phyloP scores from a whole-genome alignment of 2,113 vertebrate species.

The Ammodramus savannarum region DNA sequence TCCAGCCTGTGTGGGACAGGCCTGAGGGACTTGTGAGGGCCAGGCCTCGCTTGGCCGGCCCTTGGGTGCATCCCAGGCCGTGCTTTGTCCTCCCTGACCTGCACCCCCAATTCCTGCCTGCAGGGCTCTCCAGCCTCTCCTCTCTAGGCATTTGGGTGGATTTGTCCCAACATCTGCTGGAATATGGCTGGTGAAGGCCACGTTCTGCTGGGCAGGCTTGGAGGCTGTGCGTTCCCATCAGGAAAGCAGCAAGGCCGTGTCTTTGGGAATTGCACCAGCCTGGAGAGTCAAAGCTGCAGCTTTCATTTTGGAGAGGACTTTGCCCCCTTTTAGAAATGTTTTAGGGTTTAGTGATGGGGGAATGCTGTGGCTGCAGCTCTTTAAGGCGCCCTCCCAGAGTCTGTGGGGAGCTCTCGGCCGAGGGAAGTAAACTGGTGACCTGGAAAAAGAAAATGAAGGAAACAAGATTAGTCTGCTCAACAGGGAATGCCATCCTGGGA shows the following conservation, averaged over 20 bases:
- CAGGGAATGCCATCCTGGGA: not conserved
- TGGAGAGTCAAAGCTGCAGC: not conserved
- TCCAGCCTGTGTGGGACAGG: not conserved
- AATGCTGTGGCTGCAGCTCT: not conserved
- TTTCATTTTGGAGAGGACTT: not conserved
- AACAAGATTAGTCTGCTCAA: not conserved
- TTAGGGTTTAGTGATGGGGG: not conserved
- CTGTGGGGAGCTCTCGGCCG: accelerated
- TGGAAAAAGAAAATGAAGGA: conserved; percentile 22
- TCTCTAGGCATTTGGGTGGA: accelerated
- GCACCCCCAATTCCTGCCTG: not conserved
- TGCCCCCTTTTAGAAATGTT: not conserved
- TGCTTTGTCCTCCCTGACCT: not conserved
- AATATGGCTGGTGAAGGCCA: not conserved
- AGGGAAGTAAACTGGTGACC: conserved; percentile 1
- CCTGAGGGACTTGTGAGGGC: no score
- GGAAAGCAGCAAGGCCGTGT: not conserved
- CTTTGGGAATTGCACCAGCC: not conserved
- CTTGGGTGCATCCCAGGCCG: not conserved
- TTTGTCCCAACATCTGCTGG: not conserved
- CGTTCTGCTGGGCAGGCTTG: accelerated
- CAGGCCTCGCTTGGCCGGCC: accelerated
- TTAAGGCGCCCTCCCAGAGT: not conserved
- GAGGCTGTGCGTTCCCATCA: accelerated
- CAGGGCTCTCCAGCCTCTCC: not conserved